These are phyloP conservation scores for Eretmochelys imbricata DNA, from an alignment of 2,113 vertebrate genomes.

Conservation along the genomic window DNA sequence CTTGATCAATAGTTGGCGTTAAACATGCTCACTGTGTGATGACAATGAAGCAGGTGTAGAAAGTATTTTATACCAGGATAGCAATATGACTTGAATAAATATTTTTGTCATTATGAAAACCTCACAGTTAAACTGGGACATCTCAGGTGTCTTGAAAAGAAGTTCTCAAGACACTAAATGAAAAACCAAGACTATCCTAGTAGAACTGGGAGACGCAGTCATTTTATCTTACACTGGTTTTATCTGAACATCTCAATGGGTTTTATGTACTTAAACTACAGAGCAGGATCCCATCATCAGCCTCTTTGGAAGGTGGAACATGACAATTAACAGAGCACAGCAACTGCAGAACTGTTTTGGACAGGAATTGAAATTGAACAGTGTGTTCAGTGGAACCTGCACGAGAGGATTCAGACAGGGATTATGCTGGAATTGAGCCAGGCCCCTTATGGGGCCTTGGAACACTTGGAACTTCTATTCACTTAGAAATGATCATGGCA, in stretches of 20 bases:
- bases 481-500: slow-evolving; percentile 9
- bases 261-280: neutral
- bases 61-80: neutral
- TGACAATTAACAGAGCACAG: neutral
- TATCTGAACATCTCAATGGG: neutral
- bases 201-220: neutral
- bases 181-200: neutral
- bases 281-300: neutral
- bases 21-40: neutral
- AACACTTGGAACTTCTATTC: neutral
- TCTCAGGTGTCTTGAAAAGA: neutral
- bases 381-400: neutral
- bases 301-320: neutral
- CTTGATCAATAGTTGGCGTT: neutral
- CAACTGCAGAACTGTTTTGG: neutral
- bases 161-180: neutral
- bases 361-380: neutral
- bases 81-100: neutral
- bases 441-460: neutral
- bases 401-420: slow-evolving; percentile 2
- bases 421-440: slow-evolving; percentile 33
- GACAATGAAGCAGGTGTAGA: neutral
- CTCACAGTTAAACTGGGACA: neutral
- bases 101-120: neutral
- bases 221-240: neutral